These are phyloP conservation scores for Sphenodon punctatus DNA, from an alignment of 2,797 vertebrate genomes.

Conservation along the genomic window DNA sequence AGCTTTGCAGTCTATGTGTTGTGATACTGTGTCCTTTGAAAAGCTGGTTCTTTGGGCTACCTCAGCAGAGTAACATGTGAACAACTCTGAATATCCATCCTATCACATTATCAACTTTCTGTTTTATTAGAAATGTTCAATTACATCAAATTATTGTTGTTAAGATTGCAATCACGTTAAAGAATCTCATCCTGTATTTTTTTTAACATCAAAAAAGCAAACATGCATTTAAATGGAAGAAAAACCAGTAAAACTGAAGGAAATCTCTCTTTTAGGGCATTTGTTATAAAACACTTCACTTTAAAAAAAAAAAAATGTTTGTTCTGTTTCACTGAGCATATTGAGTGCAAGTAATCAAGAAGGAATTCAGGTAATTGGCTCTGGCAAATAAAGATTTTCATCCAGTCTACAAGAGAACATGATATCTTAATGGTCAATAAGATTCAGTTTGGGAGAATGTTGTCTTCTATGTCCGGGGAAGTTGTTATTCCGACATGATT, in stretches of 20 bases:
- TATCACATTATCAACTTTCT: slow-evolving; percentile 20
- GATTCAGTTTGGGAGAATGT: neutral
- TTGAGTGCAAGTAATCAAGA: neutral
- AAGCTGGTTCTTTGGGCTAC: neutral
- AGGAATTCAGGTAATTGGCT: neutral
- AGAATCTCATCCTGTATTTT: neutral
- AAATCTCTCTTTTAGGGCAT: neutral
- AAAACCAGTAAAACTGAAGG: neutral
- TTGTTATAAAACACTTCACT: neutral
- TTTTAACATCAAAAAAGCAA: no score
- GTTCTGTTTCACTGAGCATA: neutral
- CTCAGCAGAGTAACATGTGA: slow-evolving; percentile 30
- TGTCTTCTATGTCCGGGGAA: neutral
- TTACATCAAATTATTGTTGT: slow-evolving; percentile 26
- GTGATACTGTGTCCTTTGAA: slow-evolving; percentile 45
- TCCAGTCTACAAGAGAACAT: neutral
- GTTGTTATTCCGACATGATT: neutral
- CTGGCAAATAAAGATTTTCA: neutral
- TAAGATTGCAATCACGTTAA: neutral
- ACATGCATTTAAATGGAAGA: neutral
- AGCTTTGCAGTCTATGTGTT: neutral
- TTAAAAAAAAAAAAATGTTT: neutral
- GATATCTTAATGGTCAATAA: neutral
- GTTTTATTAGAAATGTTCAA: neutral
- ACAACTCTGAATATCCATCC: slow-evolving; percentile 35